Evolutionary conservation across 1,140 invertebrate genomes (phyloP), one percentile per base, ranked within the genome.

Genomic region (Diabrotica undecimpunctata): DNA sequence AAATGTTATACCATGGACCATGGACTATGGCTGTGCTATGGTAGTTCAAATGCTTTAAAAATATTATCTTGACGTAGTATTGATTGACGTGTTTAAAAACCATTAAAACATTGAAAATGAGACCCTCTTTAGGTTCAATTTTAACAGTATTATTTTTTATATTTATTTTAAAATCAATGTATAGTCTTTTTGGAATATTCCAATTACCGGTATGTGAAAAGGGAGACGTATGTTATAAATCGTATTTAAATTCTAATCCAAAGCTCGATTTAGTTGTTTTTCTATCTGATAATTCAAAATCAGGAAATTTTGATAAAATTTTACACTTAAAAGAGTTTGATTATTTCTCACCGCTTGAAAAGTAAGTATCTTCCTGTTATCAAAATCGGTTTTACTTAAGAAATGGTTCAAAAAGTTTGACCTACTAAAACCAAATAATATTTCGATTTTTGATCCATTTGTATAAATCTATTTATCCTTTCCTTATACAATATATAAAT

Each of bases 181-280:
- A 73, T 66, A 77, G 71, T 64, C 67, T 78, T 51, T 67, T 72
- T 55, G 56, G 62, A 14, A 71, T 78, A 68, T 78, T 74, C 65
- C 64, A 70, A 54, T 61, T 72, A 4, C 77, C 77, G 41, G 67
- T 59, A 56, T 78, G 77, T 62, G 70, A 62, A 7, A 65, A 64
- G 8, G 66, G 67, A 6, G 74, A 76, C 9, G 59, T 68, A 5
- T 79, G 77, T 65, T 79, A 73, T 51, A 69, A 69, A 46, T 78
- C 76, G 0, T 76, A 71, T 66, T 67, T 78, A 54, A 77, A 78
- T 64, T 62, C 66, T 35, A 74, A 77, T 53, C 77, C 77, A 10
- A 65, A 73, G 54, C 68, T 78, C 51, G 77, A 78, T 64, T 65
- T 77, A 46, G 61, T 72, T 12, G 69, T 78, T 53, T 78, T 73